These are phyloP conservation scores for Pygocentrus nattereri DNA, from an alignment of 2,797 vertebrate species.

Conservation along the genomic window DNA sequence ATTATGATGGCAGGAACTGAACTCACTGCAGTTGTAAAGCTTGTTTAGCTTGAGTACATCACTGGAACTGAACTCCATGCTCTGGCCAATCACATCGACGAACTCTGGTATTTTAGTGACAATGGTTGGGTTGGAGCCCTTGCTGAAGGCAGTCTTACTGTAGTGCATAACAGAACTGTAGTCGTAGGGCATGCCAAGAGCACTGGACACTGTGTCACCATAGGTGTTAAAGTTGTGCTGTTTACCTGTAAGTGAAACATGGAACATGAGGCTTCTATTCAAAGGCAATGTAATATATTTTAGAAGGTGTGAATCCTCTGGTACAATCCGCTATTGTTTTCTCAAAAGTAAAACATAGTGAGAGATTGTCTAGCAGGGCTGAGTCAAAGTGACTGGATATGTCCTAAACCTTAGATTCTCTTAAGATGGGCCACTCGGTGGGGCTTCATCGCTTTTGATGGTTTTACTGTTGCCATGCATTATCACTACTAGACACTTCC, in stretches of 20 bases:
- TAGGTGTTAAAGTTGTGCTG: slow-evolving; percentile 84
- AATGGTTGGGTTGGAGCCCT: slow-evolving; percentile 83
- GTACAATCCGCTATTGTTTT: too few species aligned
- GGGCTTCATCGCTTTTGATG: too few species aligned
- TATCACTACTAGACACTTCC: too few species aligned
- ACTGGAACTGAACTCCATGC: slow-evolving; percentile 88
- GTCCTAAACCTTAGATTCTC: too few species aligned
- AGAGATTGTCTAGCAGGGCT: too few species aligned
- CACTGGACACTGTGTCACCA: slow-evolving; percentile 75
- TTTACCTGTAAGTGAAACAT: slow-evolving; percentile 71
- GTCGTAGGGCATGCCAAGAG: slow-evolving; percentile 87
- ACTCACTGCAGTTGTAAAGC: slow-evolving; percentile 91
- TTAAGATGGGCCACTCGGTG: too few species aligned
- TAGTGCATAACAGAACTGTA: slow-evolving; percentile 94
- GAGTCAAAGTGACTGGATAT: too few species aligned
- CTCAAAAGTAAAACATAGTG: too few species aligned
- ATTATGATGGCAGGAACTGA: not conserved
- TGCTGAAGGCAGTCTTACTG: slow-evolving; percentile 84
- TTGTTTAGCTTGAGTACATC: slow-evolving; percentile 86
- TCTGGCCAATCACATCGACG: slow-evolving; percentile 87
- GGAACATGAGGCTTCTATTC: not conserved
- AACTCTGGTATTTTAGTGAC: slow-evolving; percentile 86
- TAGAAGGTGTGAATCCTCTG: too few species aligned
- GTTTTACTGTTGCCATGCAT: too few species aligned
- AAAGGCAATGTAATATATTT: too few species aligned